Evolutionary conservation across 2,888 invertebrate genomes (phyloP), one percentile per base, ranked within the genome.

Genomic region (Agrotis ipsilon): DNA sequence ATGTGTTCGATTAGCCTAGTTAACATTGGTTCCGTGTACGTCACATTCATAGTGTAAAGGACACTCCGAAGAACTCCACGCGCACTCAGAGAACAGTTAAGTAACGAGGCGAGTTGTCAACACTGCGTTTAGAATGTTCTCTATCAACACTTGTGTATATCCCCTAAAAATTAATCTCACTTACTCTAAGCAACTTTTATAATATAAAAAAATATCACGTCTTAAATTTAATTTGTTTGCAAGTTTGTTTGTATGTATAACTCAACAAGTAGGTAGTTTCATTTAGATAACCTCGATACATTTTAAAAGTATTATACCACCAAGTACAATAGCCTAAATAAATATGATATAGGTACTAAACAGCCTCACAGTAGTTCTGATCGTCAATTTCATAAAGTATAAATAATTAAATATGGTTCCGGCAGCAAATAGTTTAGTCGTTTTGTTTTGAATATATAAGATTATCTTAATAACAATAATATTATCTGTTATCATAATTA

Each of bases 21-120:
- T 81, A 90, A 92, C 89, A 94, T 95, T 95, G 95, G 95, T 94
- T 95, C 95, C 89, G 84, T 88, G 90, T 88, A 80, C 85, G 83
- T 86, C 88, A 82, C 72, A 72, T 79, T 83, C 88, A 80, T 89
- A 89, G 90, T 88, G 88, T 84, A 86, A 82, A 89, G 87, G 81
- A 80, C 81, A 78, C 75, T 62, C 60, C 43, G 60, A 54, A 60
- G 52, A 39, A 32, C 75, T 16, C 43, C 49, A 39, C 66, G 11
- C 16, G 16, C 43, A 6, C 16, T 49, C 64, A 19, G 39, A 11
- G 24, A 43, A 49, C 43, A 65, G 46, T 45, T 45, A 63, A 43
- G 62, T 54, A 52, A 64, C 65, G 45, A 58, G 51, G 54, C 58
- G 51, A 59, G 16, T 57, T 3, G 54, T 19, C n/a, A 39, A 63